Evolutionary conservation across 1,140 invertebrate genomes (phyloP).

Genomic region (Drosophila mayri): DNA sequence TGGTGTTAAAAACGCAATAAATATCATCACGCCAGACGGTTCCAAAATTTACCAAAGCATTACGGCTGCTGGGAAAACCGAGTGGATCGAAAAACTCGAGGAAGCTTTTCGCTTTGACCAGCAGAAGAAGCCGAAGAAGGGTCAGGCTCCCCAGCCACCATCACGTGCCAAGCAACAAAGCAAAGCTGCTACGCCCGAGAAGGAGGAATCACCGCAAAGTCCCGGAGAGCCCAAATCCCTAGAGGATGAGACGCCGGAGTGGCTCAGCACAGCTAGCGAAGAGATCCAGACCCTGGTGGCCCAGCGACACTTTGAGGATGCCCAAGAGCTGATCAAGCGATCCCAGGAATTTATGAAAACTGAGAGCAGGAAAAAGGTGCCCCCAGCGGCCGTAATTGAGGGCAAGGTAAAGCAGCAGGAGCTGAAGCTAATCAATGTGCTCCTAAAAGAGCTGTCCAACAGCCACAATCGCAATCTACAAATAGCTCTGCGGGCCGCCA

Average conservation of each 20-base stretch:
- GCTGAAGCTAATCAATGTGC: slow-evolving; percentile 92
- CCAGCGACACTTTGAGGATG: slow-evolving; percentile 98
- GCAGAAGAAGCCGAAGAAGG: slow-evolving; percentile 85
- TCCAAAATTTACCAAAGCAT: slow-evolving; percentile 96
- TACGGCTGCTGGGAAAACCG: slow-evolving; percentile 94
- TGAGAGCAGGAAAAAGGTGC: slow-evolving; percentile 50
- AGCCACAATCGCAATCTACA: slow-evolving; percentile 95
- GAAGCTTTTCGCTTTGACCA: slow-evolving; percentile 94
- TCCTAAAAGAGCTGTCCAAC: slow-evolving; percentile 95
- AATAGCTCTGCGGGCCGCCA: slow-evolving; percentile 95
- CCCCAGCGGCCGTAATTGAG: slow-evolving; percentile 65
- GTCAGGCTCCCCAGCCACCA: slow-evolving; percentile 86
- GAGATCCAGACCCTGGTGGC: slow-evolving; percentile 98
- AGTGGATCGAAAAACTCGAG: slow-evolving; percentile 98
- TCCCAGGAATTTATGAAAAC: slow-evolving; percentile 87
- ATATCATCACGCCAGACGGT: slow-evolving; percentile 96
- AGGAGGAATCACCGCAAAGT: slow-evolving; percentile 54
- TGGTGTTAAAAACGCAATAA: slow-evolving; percentile 96
- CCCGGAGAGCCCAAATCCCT: slow-evolving; percentile 85
- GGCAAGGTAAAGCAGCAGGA: slow-evolving; percentile 90
- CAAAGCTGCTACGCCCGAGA: slow-evolving; percentile 64
- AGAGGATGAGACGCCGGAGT: slow-evolving; percentile 90
- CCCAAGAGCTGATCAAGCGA: slow-evolving; percentile 93
- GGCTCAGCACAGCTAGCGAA: slow-evolving; percentile 96
- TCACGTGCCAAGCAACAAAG: slow-evolving; percentile 87